Conservation (phyloP, 2,888 invertebrate species). For the Molorchus minor region DNA sequence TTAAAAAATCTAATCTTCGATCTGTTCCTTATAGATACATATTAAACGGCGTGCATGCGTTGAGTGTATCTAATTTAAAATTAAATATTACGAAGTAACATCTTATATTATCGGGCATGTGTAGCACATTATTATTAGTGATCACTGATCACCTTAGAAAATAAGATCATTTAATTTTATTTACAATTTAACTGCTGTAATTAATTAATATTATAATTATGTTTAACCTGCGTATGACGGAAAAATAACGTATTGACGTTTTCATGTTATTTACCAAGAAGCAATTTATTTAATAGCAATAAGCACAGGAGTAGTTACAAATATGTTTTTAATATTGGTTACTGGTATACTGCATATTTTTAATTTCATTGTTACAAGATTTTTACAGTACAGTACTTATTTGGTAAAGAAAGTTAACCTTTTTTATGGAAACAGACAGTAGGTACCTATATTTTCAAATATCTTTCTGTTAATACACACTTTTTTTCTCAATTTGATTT, state of each 20-base stretch:
- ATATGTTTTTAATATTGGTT: constrained; percentile 36
- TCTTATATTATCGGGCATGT: background rate
- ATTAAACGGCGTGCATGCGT: background rate
- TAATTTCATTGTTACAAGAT: too few species aligned
- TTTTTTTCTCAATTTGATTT: too few species aligned
- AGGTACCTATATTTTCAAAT: background rate
- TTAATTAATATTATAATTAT: constrained; percentile 43
- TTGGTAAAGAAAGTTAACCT: too few species aligned
- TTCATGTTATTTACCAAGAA: constrained; percentile 41
- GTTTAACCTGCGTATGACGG: constrained; percentile 39
- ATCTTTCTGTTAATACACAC: background rate
- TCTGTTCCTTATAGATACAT: background rate
- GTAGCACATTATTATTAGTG: constrained; percentile 2
- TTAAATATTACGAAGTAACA: background rate
- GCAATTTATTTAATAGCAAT: constrained; percentile 29
- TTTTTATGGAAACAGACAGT: too few species aligned
- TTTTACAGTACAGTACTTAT: too few species aligned
- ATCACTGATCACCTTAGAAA: constrained; percentile 29
- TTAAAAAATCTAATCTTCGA: constrained; percentile 12
- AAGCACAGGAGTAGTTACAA: constrained; percentile 25
- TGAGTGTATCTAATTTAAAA: too few species aligned
- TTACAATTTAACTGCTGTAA: constrained; percentile 36
- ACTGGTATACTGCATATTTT: too few species aligned
- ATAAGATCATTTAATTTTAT: constrained; percentile 33
- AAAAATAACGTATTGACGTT: constrained; percentile 43